Evolutionary conservation across 2,888 invertebrate species (phyloP), one percentile per base, ranked within the genome.

Genomic region (Argynnis bischoffii): DNA sequence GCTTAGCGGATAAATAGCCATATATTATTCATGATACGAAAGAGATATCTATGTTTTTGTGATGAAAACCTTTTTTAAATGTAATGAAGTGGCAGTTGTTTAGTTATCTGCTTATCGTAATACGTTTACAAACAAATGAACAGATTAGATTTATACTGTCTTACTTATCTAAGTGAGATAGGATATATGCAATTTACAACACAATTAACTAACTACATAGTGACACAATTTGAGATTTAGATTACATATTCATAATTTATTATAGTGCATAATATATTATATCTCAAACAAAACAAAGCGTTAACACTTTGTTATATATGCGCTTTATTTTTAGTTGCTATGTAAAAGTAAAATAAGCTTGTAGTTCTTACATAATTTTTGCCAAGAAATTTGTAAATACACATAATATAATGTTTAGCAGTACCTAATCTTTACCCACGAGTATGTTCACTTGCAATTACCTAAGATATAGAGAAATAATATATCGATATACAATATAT

Each of bases 91-190:
- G 31, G 35, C 31, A 50, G 31, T 16, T 31, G 18, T 31, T 47
- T n/a, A 15, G 21, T 47, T 13, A 60, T 50, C 60, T 35, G 50
- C 6, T 60, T 51, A 60, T 60, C 60, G 14, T 60, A 14, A 50
- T 60, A 35, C 60, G 2, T 31, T 14, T 50, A 60, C 50, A 60
- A 60, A 60, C 11, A 50, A 60, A 60, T 16, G 48, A 31, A 16
- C 13, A 60, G 60, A 60, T 60, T 50, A 18, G 48, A 31, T 60
- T 60, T 48, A 48, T 26, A 50, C 13, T 50, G 48, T 31, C 16
- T 60, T n/a, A 50, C 13, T 60, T 26, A 31, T 26, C 31, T 26
- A 31, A n/a, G 50, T 41, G 50, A n/a, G 6, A 15, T 50, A 50
- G 15, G 11, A 50, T 15, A 4, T n/a, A 48, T 14, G 13, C 16